Evolutionary conservation across 2,113 vertebrate genomes (phyloP), one percentile per base, ranked within the genome.

Genomic region (Phalacrocorax aristotelis): DNA sequence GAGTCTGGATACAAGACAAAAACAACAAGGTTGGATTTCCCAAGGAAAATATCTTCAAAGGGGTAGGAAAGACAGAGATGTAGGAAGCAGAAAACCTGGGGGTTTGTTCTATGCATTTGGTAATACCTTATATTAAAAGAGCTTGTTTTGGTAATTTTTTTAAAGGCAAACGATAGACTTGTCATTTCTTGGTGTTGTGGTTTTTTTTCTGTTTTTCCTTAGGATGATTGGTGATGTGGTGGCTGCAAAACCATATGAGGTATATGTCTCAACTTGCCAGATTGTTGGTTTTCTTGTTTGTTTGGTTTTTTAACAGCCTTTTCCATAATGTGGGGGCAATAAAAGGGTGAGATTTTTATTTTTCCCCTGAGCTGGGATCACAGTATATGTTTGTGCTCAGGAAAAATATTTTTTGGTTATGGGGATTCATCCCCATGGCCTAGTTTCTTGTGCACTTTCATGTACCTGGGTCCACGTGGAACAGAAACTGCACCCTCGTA

Each of bases 211-310:
- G n/a, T 44, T 51, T 52, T 32, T 60, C 90, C 96, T 92, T 90
- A 99, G 99, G 79, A 97, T 98, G 92, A 97, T 98, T 51, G 98
- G 98, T 79, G 98, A 98, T 69, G 91, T 97, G 17, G 95, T 98
- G 10, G 97, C 98, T 66, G 98, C 98, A 94, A 96, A 98, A 18
- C 96, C 98, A 22, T 95, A 98, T 12, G 93, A 99, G 98, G 99
- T 99, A 97, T 95, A 71, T 1, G 7, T 38, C 23, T 76, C 62
- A 27, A 74, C 15, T 42, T 38, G 51, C 32, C 49, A 36, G 34
- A 44, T 25, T 5, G 38, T 15, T 36, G 23, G 11, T 13, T 13
- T 51, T 51, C 11, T 17, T 57, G 19, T 19, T 55, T 32, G 32
- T 32, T 32, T 11, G 38, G 12, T 15, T 62, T 62, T 61, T 10